Conservation (phyloP, 2,888 invertebrate species). For the Cephus sareptanus region DNA sequence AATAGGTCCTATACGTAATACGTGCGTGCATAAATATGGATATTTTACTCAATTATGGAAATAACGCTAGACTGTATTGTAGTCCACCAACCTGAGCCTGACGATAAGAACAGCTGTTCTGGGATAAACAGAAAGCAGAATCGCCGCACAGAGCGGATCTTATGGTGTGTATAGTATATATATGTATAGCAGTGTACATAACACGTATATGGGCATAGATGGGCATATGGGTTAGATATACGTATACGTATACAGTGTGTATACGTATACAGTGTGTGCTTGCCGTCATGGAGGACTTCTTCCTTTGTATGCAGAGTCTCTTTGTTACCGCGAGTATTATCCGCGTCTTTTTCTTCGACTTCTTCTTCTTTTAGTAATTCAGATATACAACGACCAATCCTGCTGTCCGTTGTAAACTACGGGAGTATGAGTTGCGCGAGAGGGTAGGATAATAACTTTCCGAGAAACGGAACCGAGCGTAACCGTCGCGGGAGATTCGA, state of each 20-base stretch:
- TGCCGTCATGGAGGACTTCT: not conserved
- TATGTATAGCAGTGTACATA: too few relatives aligned
- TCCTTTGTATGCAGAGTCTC: not conserved
- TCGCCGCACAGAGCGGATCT: not conserved
- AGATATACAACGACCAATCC: constrained; percentile 27
- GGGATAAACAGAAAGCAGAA: not conserved
- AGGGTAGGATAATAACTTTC: constrained; percentile 39
- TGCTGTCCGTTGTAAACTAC: constrained; percentile 13
- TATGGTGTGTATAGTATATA: not conserved
- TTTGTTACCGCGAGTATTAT: constrained; percentile 25
- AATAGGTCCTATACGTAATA: too few relatives aligned
- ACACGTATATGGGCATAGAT: not conserved
- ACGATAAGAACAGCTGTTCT: constrained; percentile 5
- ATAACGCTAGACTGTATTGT: too few relatives aligned
- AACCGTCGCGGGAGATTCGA: too few relatives aligned
- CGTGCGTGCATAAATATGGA: too few relatives aligned
- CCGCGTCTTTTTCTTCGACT: constrained; percentile 5
- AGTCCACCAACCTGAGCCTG: not conserved
- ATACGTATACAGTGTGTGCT: not conserved
- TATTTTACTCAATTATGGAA: too few relatives aligned
- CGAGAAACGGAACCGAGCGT: constrained; percentile 20
- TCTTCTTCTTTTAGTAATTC: constrained; percentile 30
- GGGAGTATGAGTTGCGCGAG: too few relatives aligned
- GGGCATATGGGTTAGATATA: not conserved
- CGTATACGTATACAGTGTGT: not conserved